These are phyloP conservation scores for Drosophila littoralis DNA, from an alignment of 1,140 invertebrate species.

Conservation along the genomic window DNA sequence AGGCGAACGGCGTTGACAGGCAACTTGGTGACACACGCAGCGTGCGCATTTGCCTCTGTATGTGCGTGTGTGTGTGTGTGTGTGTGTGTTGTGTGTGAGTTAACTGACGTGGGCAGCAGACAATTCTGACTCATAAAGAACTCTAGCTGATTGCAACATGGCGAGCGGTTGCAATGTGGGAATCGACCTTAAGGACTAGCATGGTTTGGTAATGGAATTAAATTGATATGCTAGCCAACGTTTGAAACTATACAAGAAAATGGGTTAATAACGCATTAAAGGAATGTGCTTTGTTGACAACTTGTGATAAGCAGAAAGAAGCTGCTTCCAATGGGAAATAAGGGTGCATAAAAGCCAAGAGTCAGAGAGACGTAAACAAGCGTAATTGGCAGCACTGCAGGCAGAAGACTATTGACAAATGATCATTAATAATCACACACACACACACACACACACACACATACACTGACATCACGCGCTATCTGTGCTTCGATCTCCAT, in stretches of 20 bases:
- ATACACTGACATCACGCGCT: background rate
- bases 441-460: background rate
- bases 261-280: background rate
- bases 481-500: background rate
- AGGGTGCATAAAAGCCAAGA: too few species aligned
- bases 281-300: background rate
- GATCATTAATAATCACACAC: background rate
- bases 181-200: background rate
- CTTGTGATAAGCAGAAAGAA: background rate
- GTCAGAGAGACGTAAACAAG: background rate
- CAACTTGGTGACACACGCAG: conserved; percentile 21
- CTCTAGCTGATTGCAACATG: conserved; percentile 12
- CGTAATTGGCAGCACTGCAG: background rate
- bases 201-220: conserved; percentile 8
- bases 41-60: conserved; percentile 13
- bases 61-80: conserved; percentile 1
- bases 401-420: background rate
- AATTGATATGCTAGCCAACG: too few species aligned
- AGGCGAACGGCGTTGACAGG: conserved; percentile 54
- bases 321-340: too few species aligned
- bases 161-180: background rate
- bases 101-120: background rate
- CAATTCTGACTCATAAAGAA: conserved; percentile 2
- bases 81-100: background rate
- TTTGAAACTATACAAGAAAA: background rate